A percentile compares a stretch with the other conserved stretches of the same genome.
Conservation (phyloP, 2,888 invertebrate genomes). For the Linnaemya vulpina region DNA sequence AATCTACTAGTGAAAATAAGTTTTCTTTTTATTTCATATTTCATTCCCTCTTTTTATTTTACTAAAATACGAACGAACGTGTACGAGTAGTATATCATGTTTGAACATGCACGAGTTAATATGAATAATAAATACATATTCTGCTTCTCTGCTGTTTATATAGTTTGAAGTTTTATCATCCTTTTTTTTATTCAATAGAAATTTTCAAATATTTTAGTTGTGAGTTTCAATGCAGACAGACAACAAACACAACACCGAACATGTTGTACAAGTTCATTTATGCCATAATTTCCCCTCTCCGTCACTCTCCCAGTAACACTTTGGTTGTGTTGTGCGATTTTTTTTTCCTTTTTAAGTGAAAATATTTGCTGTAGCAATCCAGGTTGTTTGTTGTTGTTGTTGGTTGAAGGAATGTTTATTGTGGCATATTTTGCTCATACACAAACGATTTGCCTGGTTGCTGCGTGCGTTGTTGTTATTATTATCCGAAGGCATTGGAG, state of each 20-base stretch:
- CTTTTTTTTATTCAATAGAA: background rate
- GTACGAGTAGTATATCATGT: conserved; percentile 57
- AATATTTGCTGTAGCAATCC: conserved; percentile 27
- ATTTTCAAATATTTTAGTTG: conserved; percentile 19
- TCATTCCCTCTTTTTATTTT: background rate
- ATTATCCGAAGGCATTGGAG: conserved; percentile 47
- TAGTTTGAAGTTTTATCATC: conserved; percentile 47
- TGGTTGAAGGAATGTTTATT: conserved; percentile 26
- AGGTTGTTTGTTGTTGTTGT: conserved; percentile 35
- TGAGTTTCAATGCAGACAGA: conserved; percentile 3
- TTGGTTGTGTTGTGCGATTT: background rate
- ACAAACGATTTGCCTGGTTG: conserved; percentile 38
- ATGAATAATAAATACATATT: conserved; percentile 60
- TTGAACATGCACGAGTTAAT: conserved; percentile 62
- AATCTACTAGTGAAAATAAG: conserved; percentile 6
- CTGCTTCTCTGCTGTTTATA: conserved; percentile 5
- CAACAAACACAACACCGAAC: background rate
- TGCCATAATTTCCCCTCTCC: background rate
- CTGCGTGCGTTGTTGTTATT: conserved; percentile 30
- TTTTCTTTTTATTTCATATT: conserved; percentile 2
- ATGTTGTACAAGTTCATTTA: conserved; percentile 22
- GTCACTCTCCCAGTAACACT: too few species aligned
- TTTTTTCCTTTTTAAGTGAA: conserved; percentile 1
- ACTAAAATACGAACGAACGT: background rate
- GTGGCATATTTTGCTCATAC: background rate